Percentiles rank a stretch among this genome's conserved stretches.
These are phyloP conservation scores for Formica aserva DNA, from an alignment of 2,888 invertebrate species.

Conservation along the genomic window DNA sequence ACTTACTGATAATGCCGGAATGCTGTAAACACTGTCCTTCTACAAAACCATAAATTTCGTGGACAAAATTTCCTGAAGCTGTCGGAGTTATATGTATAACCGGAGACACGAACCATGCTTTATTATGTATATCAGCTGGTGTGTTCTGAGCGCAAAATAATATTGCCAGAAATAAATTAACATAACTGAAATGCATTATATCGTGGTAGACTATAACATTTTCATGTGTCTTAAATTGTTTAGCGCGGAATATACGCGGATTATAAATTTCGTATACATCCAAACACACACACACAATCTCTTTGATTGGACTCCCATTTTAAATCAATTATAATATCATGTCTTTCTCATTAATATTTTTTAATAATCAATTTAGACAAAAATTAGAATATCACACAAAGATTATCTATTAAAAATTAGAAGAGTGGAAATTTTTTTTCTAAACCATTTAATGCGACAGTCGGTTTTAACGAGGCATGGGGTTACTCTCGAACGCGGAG, in stretches of 20 bases:
- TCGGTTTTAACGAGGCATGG: too few species aligned
- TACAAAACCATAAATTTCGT: slow-evolving; percentile 1
- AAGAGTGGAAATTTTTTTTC: background rate
- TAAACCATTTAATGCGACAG: background rate
- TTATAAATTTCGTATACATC: background rate
- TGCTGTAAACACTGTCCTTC: background rate
- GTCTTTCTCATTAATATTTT: background rate
- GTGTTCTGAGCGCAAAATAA: background rate
- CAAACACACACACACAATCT: background rate
- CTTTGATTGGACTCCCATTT: background rate
- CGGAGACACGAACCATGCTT: background rate
- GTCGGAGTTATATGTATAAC: background rate
- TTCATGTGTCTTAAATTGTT: slow-evolving; percentile 1
- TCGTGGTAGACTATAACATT: background rate
- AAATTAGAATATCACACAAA: background rate
- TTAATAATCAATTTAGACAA: background rate
- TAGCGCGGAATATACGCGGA: background rate
- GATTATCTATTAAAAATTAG: background rate
- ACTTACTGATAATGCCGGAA: slow-evolving; percentile 4
- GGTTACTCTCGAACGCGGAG: slow-evolving; percentile 1
- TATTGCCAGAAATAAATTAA: background rate
- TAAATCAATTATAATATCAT: background rate
- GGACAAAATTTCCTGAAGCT: slow-evolving; percentile 17
- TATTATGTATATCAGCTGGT: background rate
- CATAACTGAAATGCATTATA: background rate